A percentile compares a stretch with the other conserved stretches of the same genome.
Evolutionary conservation across 2,888 invertebrate genomes (phyloP).

Genomic region (Megamerina dolium): DNA sequence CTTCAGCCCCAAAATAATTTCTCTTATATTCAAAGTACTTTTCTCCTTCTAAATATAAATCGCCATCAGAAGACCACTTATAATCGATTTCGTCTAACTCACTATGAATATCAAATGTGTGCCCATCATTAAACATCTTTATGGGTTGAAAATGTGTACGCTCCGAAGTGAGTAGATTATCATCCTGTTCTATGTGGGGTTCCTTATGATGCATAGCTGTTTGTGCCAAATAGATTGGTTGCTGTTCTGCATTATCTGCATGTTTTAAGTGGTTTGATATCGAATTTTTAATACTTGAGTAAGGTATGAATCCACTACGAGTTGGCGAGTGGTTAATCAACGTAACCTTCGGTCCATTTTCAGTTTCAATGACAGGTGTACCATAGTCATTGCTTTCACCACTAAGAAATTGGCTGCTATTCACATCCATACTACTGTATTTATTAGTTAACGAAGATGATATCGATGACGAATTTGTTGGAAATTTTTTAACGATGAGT

Average conservation of each 20-base stretch:
- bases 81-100: constrained; percentile 61
- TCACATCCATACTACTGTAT: neutral
- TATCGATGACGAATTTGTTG: constrained; percentile 28
- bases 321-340: constrained; percentile 34
- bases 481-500: constrained; percentile 22
- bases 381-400: constrained; percentile 13
- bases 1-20: constrained; percentile 26
- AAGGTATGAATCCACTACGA: constrained; percentile 34
- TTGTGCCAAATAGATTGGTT: constrained; percentile 12
- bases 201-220: neutral
- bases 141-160: constrained; percentile 82
- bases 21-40: constrained; percentile 37
- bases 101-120: constrained; percentile 63
- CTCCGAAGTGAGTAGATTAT: constrained; percentile 69
- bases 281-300: constrained; percentile 33
- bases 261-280: no score
- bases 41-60: constrained; percentile 55
- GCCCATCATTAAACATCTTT: constrained; percentile 62
- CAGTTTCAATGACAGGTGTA: neutral
- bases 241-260: constrained; percentile 20
- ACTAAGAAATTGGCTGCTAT: neutral
- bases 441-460: constrained; percentile 12
- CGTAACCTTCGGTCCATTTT: constrained; percentile 24
- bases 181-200: constrained; percentile 35
- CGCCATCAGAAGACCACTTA: constrained; percentile 61